These are phyloP conservation scores for Scylla paramamosain DNA, from an alignment of 1,140 invertebrate species.

Conservation along the genomic window DNA sequence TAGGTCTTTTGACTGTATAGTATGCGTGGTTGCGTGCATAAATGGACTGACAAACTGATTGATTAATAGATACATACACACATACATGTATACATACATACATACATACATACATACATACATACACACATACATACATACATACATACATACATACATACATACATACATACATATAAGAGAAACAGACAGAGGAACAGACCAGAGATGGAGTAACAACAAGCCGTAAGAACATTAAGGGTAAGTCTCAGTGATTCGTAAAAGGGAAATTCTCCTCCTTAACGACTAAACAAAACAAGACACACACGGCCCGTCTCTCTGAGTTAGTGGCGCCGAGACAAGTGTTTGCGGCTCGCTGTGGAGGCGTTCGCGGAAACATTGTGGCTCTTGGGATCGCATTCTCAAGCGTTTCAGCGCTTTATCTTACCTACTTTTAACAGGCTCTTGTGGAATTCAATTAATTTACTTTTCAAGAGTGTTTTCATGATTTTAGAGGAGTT, in stretches of 20 bases:
- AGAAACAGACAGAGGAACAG: not conserved
- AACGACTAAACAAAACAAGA: not conserved
- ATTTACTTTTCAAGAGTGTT: too few species aligned
- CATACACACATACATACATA: not conserved
- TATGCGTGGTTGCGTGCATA: too few species aligned
- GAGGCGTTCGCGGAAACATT: not conserved
- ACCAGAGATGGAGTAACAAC: not conserved
- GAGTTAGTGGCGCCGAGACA: not conserved
- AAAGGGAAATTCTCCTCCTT: not conserved
- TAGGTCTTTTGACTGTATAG: too few species aligned
- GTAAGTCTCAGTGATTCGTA: not conserved
- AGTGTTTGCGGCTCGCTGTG: not conserved
- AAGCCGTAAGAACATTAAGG: not conserved
- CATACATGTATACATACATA: constrained; percentile 29
- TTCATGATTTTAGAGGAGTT: too few species aligned
- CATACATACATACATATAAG: not conserved
- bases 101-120: constrained; percentile 29
- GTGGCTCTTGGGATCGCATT: too few species aligned
- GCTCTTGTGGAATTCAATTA: too few species aligned
- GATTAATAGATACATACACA: not conserved
- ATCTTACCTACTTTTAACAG: too few species aligned
- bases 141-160: not conserved
- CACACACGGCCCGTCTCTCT: too few species aligned
- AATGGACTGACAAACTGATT: too few species aligned
- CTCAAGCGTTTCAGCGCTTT: too few species aligned